phyloP scores from a whole-genome alignment of 1,140 invertebrate species.

The Caligus rogercresseyi region DNA sequence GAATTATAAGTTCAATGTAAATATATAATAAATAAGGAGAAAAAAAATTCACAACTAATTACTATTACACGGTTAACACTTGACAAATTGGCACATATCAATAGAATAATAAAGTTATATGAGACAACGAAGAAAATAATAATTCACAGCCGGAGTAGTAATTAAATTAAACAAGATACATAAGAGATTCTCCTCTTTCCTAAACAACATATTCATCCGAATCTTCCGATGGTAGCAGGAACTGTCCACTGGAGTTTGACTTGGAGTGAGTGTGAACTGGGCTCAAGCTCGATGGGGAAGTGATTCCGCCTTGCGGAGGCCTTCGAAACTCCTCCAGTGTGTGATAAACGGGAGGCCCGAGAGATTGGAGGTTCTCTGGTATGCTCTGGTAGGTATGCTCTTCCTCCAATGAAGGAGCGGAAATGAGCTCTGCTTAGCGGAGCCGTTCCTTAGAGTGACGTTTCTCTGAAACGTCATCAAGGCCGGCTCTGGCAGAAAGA shows the following conservation, averaged over 20 bases:
- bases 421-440: not conserved
- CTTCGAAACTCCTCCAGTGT: not conserved
- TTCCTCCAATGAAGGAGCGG: not conserved
- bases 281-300: not conserved
- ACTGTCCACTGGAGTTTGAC: not conserved
- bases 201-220: not conserved
- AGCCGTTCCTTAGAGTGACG: constrained; percentile 4
- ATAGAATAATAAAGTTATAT: not conserved
- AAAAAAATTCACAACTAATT: not conserved
- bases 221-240: not conserved
- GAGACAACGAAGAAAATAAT: too few species aligned
- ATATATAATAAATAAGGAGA: not conserved
- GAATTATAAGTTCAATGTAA: not conserved
- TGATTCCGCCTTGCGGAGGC: not conserved
- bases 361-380: constrained; percentile 1
- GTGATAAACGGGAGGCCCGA: not conserved
- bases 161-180: not conserved
- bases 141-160: not conserved
- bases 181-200: not conserved
- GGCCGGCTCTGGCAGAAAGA: constrained; percentile 11
- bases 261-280: not conserved
- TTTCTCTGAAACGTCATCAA: constrained; percentile 12
- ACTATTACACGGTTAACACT: not conserved
- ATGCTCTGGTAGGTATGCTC: constrained; percentile 11
- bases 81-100: not conserved